Percentiles rank a stretch among this genome's conserved stretches.
These are phyloP conservation scores for Phrixothrix hirtus DNA, from an alignment of 2,888 invertebrate genomes.

Conservation along the genomic window DNA sequence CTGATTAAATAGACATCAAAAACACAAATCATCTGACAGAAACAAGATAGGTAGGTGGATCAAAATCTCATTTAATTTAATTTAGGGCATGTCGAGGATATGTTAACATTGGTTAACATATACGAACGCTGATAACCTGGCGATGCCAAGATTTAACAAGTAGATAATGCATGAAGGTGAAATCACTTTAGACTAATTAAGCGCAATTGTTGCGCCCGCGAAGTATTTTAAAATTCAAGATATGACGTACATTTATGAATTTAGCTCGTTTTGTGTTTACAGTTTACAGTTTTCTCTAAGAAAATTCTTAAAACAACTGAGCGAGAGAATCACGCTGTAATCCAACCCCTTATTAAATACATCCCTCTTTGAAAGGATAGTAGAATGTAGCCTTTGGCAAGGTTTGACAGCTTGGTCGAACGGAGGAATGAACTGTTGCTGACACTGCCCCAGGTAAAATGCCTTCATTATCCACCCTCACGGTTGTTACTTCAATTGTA, in stretches of 20 bases:
- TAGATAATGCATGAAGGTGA: conserved; percentile 15
- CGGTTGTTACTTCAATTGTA: conserved; percentile 18
- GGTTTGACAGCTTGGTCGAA: conserved; percentile 35
- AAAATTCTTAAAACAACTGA: neutral
- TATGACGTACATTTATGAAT: too few species aligned
- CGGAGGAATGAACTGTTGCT: conserved; percentile 33
- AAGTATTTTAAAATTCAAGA: too few species aligned
- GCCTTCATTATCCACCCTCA: conserved; percentile 32
- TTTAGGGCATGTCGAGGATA: conserved; percentile 39
- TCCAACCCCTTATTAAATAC: conserved; percentile 14
- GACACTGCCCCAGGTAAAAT: conserved; percentile 35
- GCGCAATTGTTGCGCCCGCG: too few species aligned
- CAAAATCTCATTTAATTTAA: conserved; percentile 40
- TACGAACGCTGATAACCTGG: conserved; percentile 27
- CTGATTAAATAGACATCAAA: conserved; percentile 41
- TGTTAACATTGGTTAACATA: conserved; percentile 38
- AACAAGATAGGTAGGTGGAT: conserved; percentile 40
- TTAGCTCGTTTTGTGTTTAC: too few species aligned
- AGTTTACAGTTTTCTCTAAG: neutral
- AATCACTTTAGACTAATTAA: conserved; percentile 12
- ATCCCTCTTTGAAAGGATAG: conserved; percentile 19
- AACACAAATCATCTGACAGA: conserved; percentile 41
- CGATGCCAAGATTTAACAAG: conserved; percentile 25
- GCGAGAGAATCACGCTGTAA: conserved; percentile 5
- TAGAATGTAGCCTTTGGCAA: conserved; percentile 31